These are phyloP conservation scores for Scaptomyza graminum DNA, from an alignment of 1,140 invertebrate species.

Conservation along the genomic window DNA sequence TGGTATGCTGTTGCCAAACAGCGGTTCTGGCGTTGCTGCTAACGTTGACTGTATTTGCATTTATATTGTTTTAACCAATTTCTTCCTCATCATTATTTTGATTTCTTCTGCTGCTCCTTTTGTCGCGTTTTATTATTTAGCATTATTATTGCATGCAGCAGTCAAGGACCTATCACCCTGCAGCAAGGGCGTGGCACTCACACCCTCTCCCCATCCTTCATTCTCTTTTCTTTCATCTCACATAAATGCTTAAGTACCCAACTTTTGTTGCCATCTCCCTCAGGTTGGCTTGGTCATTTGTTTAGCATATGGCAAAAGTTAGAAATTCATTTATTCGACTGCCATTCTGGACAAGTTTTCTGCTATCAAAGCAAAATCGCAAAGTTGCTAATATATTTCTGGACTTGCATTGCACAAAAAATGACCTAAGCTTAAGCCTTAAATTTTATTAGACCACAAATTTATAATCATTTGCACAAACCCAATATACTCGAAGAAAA, in stretches of 20 bases:
- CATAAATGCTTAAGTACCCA: conserved; percentile 16
- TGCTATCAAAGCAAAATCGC: neutral
- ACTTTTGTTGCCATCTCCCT: conserved; percentile 12
- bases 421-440: too few relatives aligned
- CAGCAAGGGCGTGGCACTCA: too few relatives aligned
- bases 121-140: conserved; percentile 46
- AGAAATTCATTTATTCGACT: conserved; percentile 35
- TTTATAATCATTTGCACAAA: too few relatives aligned
- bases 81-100: conserved; percentile 62
- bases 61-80: conserved; percentile 82
- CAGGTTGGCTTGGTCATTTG: neutral
- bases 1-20: conserved; percentile 28
- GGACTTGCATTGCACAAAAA: too few relatives aligned
- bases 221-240: neutral
- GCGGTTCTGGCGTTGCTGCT: neutral
- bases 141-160: conserved; percentile 45
- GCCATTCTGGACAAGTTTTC: conserved; percentile 1
- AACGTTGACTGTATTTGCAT: conserved; percentile 69
- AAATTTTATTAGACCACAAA: too few relatives aligned
- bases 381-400: too few relatives aligned
- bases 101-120: conserved; percentile 36
- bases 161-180: neutral
- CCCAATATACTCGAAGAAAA: too few relatives aligned
- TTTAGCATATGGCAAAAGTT: conserved; percentile 46
- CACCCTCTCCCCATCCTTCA: neutral